Conservation (phyloP, 2,113 vertebrate genomes). For the Sturnira hondurensis region DNA sequence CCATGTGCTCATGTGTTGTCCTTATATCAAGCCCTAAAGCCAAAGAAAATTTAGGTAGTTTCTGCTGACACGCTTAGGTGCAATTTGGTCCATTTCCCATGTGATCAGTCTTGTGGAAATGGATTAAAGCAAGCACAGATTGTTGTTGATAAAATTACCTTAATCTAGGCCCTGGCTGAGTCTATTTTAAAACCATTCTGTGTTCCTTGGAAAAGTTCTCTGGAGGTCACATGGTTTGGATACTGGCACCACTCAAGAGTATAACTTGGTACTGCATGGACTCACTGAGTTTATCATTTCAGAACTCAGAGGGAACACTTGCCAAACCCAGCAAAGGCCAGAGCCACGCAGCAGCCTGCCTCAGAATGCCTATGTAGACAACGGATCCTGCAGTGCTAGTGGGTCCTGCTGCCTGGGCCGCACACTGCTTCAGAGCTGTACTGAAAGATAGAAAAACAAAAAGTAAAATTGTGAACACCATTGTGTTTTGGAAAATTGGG, state of each 20-base stretch:
- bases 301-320: not conserved
- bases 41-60: not conserved
- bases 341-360: not conserved
- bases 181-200: not conserved
- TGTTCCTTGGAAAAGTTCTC: not conserved
- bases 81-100: not conserved
- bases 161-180: not conserved
- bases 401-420: not conserved
- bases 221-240: not conserved
- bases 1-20: not conserved
- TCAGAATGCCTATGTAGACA: not conserved
- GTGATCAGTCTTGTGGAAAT: not conserved
- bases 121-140: not conserved
- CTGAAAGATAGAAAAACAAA: not conserved
- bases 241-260: not conserved
- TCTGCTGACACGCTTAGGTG: not conserved
- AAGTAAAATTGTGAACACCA: not conserved
- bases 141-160: not conserved
- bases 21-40: not conserved
- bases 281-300: not conserved
- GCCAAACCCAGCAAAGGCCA: not conserved
- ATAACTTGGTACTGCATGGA: not conserved
- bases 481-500: not conserved
- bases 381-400: not conserved
- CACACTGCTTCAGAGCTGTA: not conserved